Percentiles rank a stretch among this genome's conserved stretches.
Conservation (phyloP, 2,888 invertebrate genomes). For the Agrilus cyanescens region DNA sequence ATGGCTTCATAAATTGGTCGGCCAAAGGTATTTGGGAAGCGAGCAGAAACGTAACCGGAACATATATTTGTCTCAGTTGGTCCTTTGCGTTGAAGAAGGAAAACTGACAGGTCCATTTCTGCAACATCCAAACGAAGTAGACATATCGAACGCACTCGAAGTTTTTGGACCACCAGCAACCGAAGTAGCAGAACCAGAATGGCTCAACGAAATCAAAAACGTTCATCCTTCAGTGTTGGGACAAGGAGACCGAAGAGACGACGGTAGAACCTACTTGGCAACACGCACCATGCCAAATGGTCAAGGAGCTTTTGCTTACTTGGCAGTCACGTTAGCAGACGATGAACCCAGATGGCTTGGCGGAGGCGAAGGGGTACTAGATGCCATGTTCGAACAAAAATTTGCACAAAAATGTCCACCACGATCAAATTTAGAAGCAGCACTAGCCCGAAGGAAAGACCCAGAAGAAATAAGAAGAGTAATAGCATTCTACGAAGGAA, state of each 20-base stretch:
- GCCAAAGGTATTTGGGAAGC: conserved; percentile 27
- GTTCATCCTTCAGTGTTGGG: conserved; percentile 18
- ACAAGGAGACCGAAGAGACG: conserved; percentile 19
- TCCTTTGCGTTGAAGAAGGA: conserved; percentile 34
- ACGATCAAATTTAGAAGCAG: conserved; percentile 31
- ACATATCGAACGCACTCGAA: conserved; percentile 28
- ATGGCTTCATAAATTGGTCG: conserved; percentile 35
- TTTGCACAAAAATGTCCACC: conserved; percentile 27
- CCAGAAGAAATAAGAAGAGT: conserved; percentile 31
- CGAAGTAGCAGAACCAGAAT: conserved; percentile 22
- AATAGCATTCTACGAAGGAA: conserved; percentile 32
- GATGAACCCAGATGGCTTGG: conserved; percentile 30
- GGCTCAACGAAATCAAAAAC: conserved; percentile 25
- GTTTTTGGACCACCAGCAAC: conserved; percentile 26
- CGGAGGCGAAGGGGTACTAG: conserved; percentile 28
- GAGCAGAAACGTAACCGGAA: conserved; percentile 34
- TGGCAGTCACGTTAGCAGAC: conserved; percentile 34
- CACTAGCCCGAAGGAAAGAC: conserved; percentile 29
- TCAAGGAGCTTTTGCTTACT: conserved; percentile 36
- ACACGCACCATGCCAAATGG: conserved; percentile 35
- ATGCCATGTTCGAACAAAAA: conserved; percentile 23
- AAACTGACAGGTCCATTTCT: conserved; percentile 31
- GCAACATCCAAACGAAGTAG: conserved; percentile 27
- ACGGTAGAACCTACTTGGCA: conserved; percentile 38
- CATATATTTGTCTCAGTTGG: conserved; percentile 34